Evolutionary conservation across 2,113 vertebrate genomes (phyloP).

Genomic region (Ardeotis arabs): DNA sequence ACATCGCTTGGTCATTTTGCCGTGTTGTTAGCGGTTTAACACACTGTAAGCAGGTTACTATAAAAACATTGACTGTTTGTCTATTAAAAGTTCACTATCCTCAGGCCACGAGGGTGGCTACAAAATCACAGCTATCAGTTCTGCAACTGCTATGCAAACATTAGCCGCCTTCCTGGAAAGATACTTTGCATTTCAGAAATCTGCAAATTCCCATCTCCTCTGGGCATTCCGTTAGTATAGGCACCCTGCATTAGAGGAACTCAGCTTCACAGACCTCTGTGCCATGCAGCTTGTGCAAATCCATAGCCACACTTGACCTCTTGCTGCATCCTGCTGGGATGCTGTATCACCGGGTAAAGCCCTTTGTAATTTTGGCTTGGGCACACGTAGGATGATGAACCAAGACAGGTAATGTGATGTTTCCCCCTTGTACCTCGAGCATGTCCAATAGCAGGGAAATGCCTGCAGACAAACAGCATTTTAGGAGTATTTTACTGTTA

Average conservation of each 20-base stretch:
- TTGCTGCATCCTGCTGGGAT: not conserved
- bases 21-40: not conserved
- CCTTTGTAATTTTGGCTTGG: not conserved
- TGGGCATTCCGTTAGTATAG: not conserved
- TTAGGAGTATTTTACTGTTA: not conserved
- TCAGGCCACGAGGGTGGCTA: not conserved
- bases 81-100: not conserved
- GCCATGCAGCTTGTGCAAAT: not conserved
- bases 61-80: not conserved
- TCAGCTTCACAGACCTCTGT: not conserved
- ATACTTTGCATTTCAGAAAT: not conserved
- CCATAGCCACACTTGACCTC: not conserved
- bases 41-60: rapidly evolving
- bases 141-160: not conserved
- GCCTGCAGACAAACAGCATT: not conserved
- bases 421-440: not conserved
- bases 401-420: not conserved
- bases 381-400: not conserved
- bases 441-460: not conserved
- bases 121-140: not conserved
- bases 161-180: not conserved
- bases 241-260: not conserved
- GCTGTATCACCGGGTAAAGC: not conserved
- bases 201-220: not conserved
- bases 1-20: not conserved